Evolutionary conservation across 2,113 vertebrate species (phyloP), one percentile per base, ranked within the genome.

Genomic region (Climacteris rufus): DNA sequence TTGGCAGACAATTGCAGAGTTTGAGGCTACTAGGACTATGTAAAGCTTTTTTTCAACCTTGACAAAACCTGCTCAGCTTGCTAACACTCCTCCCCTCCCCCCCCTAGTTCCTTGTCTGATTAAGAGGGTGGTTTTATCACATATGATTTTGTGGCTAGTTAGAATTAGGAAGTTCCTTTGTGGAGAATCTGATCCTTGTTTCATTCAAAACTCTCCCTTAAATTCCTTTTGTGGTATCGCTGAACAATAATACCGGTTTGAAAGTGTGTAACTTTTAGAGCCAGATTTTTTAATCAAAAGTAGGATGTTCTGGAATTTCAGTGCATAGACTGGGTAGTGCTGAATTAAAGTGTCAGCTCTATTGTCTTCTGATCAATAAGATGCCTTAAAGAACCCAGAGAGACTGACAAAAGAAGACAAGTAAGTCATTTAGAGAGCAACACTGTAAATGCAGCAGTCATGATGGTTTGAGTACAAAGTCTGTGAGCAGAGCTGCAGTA

Each of bases 331-430:
- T 53, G n/a, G 40, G 6, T 71, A 63, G 37, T 59, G 33, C 22
- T 68, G 64, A 78, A 87, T 93, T 83, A 66, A 91, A 90, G 61
- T 52, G 63, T 85, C 57, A 72, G 24, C 22, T 94, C 56, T 70
- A n/a, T 71, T 87, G 80, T 66, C 37, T 91, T 82, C 63, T 92
- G 77, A 94, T 87, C 90, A 88, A 50, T 95, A 89, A 71, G 79
- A 76, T 65, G 47, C 47, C 61, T 83, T 91, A 89, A 93, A 92
- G 74, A 64, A 80, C 53, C 31, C 57, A 90, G 52, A 82, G 56
- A 56, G 33, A 80, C 20, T 87, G 52, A 57, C 24, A 27, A 66
- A 80, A 78, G 39, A 57, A 66, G 19, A 74, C 33, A 81, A 57
- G 54, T 47, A 39, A 85, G 25, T 95, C 3, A 77, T 52, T 70